phyloP scores from a whole-genome alignment of 2,113 vertebrate species.

The Psephotus haematonotus region DNA sequence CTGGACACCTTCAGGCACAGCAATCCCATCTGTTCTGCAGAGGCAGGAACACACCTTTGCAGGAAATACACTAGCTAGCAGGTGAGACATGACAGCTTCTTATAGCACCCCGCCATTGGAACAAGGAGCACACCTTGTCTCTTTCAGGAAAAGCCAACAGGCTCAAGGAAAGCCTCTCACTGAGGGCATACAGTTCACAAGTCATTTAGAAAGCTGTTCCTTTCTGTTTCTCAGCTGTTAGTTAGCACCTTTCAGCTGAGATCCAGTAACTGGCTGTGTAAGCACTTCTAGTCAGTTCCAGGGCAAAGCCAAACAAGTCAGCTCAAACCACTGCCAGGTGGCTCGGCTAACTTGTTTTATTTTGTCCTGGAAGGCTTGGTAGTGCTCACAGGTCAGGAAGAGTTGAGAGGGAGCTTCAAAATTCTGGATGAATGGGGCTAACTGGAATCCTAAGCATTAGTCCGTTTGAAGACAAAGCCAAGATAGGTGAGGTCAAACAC shows the following conservation, averaged over 20 bases:
- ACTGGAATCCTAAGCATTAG: not conserved
- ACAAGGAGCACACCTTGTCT: not conserved
- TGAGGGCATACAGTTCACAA: not conserved
- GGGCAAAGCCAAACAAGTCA: conserved; percentile 63
- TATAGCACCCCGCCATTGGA: not conserved
- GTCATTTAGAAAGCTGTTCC: not conserved
- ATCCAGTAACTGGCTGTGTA: conserved; percentile 33
- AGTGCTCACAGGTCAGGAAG: conserved; percentile 26
- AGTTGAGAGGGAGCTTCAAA: conserved; percentile 44
- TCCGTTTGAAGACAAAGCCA: not conserved
- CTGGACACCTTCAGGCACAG: not conserved
- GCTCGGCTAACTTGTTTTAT: conserved; percentile 56
- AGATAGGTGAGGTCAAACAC: not conserved
- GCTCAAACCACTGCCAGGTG: conserved; percentile 49
- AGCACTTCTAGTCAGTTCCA: conserved; percentile 55
- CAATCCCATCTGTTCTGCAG: not conserved
- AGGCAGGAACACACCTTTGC: not conserved
- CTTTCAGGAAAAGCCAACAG: not conserved
- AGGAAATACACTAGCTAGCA: not conserved
- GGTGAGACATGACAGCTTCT: not conserved
- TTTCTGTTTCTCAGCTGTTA: conserved; percentile 15
- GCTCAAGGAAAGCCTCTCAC: not conserved
- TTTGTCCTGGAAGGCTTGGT: conserved; percentile 43
- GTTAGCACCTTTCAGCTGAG: conserved; percentile 36
- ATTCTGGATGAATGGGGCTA: not conserved